Evolutionary conservation across 2,113 vertebrate genomes (phyloP).

Genomic region (Pseudolaguvia tuberculata): DNA sequence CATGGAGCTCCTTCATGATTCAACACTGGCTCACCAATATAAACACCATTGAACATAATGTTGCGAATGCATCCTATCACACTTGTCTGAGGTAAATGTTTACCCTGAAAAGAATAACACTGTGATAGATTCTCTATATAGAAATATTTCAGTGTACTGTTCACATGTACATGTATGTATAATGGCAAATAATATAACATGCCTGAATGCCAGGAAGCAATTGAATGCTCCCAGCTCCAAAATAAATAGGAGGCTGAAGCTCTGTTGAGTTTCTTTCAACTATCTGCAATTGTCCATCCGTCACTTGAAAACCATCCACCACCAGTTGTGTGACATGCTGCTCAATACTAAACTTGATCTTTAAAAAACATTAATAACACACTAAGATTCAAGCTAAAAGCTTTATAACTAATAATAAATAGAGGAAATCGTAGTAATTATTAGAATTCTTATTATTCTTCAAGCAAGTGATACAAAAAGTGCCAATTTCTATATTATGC

Average conservation of each 20-base stretch:
- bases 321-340: constrained; percentile 62
- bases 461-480: background rate
- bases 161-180: background rate
- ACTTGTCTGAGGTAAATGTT: constrained; percentile 67
- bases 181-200: background rate
- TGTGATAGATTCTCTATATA: too few species aligned
- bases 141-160: background rate
- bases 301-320: constrained; percentile 73
- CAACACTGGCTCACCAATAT: constrained; percentile 55
- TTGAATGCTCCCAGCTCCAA: constrained; percentile 65
- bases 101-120: constrained; percentile 48
- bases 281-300: constrained; percentile 62
- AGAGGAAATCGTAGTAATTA: background rate
- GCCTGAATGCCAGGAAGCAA: constrained; percentile 42
- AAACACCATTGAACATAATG: constrained; percentile 70
- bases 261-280: constrained; percentile 56
- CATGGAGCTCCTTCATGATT: constrained; percentile 69
- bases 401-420: background rate
- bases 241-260: constrained; percentile 60
- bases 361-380: constrained; percentile 11
- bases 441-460: background rate
- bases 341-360: constrained; percentile 75
- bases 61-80: constrained; percentile 77
- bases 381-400: too few species aligned
- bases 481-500: background rate